Evolutionary conservation across 2,113 vertebrate species (phyloP), one percentile per base, ranked within the genome.

Genomic region (Elaphurus davidianus): DNA sequence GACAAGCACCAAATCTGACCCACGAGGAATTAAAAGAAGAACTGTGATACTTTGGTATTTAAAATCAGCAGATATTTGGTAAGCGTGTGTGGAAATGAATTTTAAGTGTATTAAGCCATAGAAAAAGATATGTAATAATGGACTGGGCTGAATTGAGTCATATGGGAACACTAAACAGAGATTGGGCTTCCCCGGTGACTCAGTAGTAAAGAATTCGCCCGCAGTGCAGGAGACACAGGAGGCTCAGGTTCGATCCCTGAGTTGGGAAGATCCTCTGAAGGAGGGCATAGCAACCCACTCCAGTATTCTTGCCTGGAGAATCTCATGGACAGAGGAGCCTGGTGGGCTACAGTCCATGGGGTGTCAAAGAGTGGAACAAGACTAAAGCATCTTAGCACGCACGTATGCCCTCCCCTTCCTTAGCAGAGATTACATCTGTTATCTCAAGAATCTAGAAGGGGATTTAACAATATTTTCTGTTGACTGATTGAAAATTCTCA

Each of bases 371-470:
- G n/a, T 40, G 10, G 67, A 40, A 40, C n/a, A 71, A 0, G 10
- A 23, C n/a, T 71, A 71, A 40, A 40, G 19, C n/a, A 23, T 23
- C 10, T 71, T 71, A 40, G 67, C 10, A 12, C 0, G 0, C 5
- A 40, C 0, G 4, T 23, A 6, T 71, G 67, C 19, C 67, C n/a
- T 40, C 67, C 67, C n/a, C 19, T 71, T 71, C n/a, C 19, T 71
- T 71, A 71, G n/a, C 67, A 87, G 45, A 62, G 92, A 60, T 79
- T 79, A 17, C 23, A 62, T n/a, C 7, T 86, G 36, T 90, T 59
- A 62, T 60, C 30, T 57, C 36, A 85, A 57, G 21, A 50, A 84
- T 57, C 55, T 43, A 25, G 27, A 78, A 60, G 82, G 16, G 33
- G 19, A 25, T 76, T 76, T 30, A 36, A 76, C 15, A 76, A 93